Evolutionary conservation across 2,113 vertebrate genomes (phyloP), one percentile per base, ranked within the genome.

Genomic region (Sorex fumeus): DNA sequence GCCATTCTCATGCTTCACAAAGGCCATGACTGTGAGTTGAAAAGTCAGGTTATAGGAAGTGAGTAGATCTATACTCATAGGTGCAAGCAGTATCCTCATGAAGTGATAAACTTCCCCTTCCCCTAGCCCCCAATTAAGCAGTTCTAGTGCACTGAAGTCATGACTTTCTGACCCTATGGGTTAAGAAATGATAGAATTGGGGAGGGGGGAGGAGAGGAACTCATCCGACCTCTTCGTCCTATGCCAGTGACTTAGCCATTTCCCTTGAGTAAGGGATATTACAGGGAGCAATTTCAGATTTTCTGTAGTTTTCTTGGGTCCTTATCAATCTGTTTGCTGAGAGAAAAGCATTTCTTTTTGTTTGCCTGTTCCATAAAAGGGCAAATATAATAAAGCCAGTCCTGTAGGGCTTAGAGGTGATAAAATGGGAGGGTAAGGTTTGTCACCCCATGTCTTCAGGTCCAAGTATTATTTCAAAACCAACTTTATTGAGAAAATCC

Each of bases 401-500:
- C 25, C 57, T 27, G 1, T 7, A 34, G 32, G 57, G 8, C 32
- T 0, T 27, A 10, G 2, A 81, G 36, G 70, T 36, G 60, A 43
- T 16, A 9, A 62, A 47, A 34, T 30, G 11, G 27, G 32, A 7
- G 27, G 11, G 7, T 1, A 1, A 2, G 28, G 2, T 2, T n/a
- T 23, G 18, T 19, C 21, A 5, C 21, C 11, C 25, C 64, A 66
- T 32, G 3, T 88, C 34, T 50, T 67, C 12, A 76, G 19, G 16
- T 16, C 10, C 27, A 15, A 40, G 10, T 47, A 28, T 75, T 40
- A 1, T 67, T 45, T 62, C 32, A 8, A 90, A 70, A 23, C 12
- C n/a, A 67, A 28, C n/a, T 92, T 79, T 62, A 62, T 76, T 47
- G 71, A 90, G 71, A 93, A 86, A 67, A 2, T 3, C 5, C 50